Evolutionary conservation across 2,113 vertebrate species (phyloP).

Genomic region (Hucho hucho): DNA sequence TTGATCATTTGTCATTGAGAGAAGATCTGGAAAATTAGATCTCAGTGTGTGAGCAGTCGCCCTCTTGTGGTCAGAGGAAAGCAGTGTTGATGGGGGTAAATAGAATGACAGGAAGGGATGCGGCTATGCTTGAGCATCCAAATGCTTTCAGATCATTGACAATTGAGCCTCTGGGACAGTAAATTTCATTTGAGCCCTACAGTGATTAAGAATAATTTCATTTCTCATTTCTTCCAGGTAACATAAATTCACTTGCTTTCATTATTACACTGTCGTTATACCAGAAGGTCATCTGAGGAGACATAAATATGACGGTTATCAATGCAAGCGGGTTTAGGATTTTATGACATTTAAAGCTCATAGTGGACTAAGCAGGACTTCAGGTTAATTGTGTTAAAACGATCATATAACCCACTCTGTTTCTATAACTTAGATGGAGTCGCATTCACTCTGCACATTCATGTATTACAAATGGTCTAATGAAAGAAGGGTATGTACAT

Average conservation of each 20-base stretch:
- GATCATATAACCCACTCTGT: too few species aligned
- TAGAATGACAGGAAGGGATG: slow-evolving; percentile 22
- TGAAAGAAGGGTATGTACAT: too few species aligned
- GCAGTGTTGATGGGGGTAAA: slow-evolving; percentile 3
- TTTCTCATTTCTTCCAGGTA: slow-evolving; percentile 21
- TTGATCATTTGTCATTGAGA: slow-evolving; percentile 14
- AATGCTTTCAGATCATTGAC: slow-evolving; percentile 37
- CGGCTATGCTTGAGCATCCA: slow-evolving; percentile 26
- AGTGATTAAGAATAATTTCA: slow-evolving; percentile 22
- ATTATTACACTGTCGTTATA: slow-evolving; percentile 18
- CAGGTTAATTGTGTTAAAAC: too few species aligned
- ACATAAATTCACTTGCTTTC: slow-evolving; percentile 30
- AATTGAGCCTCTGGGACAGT: slow-evolving; percentile 17
- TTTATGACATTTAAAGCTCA: slow-evolving; percentile 9
- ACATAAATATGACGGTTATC: not conserved
- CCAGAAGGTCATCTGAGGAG: slow-evolving; percentile 8
- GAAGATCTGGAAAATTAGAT: slow-evolving; percentile 1
- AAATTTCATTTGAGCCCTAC: slow-evolving; percentile 26
- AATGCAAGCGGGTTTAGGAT: not conserved
- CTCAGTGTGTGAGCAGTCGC: slow-evolving; percentile 35
- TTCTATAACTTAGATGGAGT: too few species aligned
- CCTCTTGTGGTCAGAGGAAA: slow-evolving; percentile 52
- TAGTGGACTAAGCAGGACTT: not conserved
- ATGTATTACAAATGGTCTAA: too few species aligned
- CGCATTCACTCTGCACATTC: too few species aligned